Conservation (phyloP, 2,888 invertebrate species). For the Nasonovia ribisnigri region DNA sequence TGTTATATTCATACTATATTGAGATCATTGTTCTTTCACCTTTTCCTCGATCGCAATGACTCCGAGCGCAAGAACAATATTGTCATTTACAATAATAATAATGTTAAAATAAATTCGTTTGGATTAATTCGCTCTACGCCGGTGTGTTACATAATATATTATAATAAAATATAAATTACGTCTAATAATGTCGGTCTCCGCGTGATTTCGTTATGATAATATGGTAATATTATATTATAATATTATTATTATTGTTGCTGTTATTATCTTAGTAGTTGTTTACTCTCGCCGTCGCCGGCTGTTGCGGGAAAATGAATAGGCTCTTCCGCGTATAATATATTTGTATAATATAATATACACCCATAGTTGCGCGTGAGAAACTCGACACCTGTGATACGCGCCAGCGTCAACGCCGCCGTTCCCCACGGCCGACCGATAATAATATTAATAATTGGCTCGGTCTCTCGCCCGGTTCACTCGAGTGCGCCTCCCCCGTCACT, state of each 20-base stretch:
- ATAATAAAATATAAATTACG: background rate
- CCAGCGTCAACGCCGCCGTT: background rate
- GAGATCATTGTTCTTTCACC: background rate
- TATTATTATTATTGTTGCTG: background rate
- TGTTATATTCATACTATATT: background rate
- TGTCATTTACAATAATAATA: background rate
- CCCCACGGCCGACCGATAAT: slow-evolving; percentile 20
- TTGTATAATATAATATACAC: background rate
- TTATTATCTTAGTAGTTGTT: slow-evolving; percentile 19
- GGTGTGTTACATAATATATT: background rate
- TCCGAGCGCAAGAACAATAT: background rate
- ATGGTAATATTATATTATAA: background rate
- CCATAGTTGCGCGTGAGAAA: slow-evolving; percentile 50
- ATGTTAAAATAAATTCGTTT: too few relatives aligned
- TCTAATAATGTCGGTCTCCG: background rate
- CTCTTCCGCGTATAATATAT: background rate
- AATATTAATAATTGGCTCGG: slow-evolving; percentile 50
- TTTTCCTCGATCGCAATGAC: background rate
- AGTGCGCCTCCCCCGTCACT: background rate
- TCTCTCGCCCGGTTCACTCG: background rate
- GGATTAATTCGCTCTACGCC: background rate
- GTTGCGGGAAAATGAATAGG: slow-evolving; percentile 1
- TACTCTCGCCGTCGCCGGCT: background rate
- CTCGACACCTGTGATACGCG: slow-evolving; percentile 36
- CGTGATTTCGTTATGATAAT: background rate